These are phyloP conservation scores for Homarus gammarus DNA, from an alignment of 2,888 invertebrate genomes.

Conservation along the genomic window DNA sequence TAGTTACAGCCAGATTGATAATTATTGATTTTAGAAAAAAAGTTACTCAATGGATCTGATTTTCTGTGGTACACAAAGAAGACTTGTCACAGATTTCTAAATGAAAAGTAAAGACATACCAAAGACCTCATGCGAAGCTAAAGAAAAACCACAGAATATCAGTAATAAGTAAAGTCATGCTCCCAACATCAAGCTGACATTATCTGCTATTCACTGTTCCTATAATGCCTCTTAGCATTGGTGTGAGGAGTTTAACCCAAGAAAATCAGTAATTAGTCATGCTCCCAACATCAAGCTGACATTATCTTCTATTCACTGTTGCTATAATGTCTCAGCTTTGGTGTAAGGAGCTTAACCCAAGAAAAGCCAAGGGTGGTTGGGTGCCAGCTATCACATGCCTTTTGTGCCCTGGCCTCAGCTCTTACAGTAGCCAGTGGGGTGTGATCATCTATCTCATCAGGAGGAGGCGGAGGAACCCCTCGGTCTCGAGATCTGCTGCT, in stretches of 20 bases:
- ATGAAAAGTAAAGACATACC: background rate
- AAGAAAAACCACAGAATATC: conserved; percentile 27
- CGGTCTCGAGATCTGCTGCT: conserved; percentile 50
- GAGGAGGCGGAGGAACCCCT: conserved; percentile 38
- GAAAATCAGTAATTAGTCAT: conserved; percentile 32
- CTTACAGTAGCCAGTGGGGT: conserved; percentile 68
- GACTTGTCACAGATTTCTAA: background rate
- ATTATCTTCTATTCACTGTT: background rate
- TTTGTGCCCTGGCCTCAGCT: conserved; percentile 68
- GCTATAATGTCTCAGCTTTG: conserved; percentile 24
- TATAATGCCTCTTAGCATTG: conserved; percentile 24
- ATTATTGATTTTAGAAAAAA: background rate
- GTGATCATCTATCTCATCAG: conserved; percentile 59
- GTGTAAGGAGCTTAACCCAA: conserved; percentile 40
- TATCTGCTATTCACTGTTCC: background rate
- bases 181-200: conserved; percentile 40
- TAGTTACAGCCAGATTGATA: background rate
- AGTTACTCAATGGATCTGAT: background rate
- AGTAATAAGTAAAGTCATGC: conserved; percentile 34
- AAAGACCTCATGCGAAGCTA: conserved; percentile 16
- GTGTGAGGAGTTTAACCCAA: conserved; percentile 39
- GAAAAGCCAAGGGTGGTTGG: conserved; percentile 58
- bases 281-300: conserved; percentile 43
- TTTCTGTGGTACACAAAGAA: conserved; percentile 21
- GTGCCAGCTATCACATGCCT: conserved; percentile 70